Evolutionary conservation across 2,888 invertebrate genomes (phyloP), one percentile per base, ranked within the genome.

Genomic region (Ochlodes sylvanus): DNA sequence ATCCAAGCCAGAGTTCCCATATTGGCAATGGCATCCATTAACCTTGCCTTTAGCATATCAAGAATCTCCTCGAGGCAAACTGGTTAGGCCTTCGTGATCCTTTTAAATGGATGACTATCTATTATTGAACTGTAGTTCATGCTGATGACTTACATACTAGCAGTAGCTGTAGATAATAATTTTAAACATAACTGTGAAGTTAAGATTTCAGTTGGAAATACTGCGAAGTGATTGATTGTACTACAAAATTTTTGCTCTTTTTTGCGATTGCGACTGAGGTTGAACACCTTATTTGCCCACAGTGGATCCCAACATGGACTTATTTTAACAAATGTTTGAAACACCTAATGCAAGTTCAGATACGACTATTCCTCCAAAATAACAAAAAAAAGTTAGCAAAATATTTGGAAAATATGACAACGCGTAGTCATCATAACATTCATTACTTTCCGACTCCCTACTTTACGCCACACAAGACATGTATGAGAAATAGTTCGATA

Each of bases 21-120:
- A 47, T 47, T 62, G 61, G 61, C 61, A 50, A 38, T 62, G 61
- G 50, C 47, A 62, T 14, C 61, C 19, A 62, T 62, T 62, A 62
- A 62, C 50, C 50, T 62, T 47, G 47, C 17, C 50, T 34, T 50
- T 62, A 38, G 34, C 14, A 62, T 62, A 34, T 32, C 27, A 50
- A 34, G 50, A 50, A 50, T 62, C 61, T 34, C 15, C 14, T 38
- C 50, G 61, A 62, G 50, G 61, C 15, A 12, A 62, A 62, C 38
- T 50, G 50, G 34, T 62, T n/a, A 34, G 47, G 17, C 61, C 61
- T 62, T 62, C 61, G 50, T 38, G 50, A 62, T 62, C 38, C 50
- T 62, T 50, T 61, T 61, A 19, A 50, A 38, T 62, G 34, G 32
- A 61, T 62, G 17, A 50, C 47, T 17, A 47, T 60, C 60, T 32